Evolutionary conservation across 2,113 vertebrate genomes (phyloP), one percentile per base, ranked within the genome.

Genomic region (Engystomops pustulosus): DNA sequence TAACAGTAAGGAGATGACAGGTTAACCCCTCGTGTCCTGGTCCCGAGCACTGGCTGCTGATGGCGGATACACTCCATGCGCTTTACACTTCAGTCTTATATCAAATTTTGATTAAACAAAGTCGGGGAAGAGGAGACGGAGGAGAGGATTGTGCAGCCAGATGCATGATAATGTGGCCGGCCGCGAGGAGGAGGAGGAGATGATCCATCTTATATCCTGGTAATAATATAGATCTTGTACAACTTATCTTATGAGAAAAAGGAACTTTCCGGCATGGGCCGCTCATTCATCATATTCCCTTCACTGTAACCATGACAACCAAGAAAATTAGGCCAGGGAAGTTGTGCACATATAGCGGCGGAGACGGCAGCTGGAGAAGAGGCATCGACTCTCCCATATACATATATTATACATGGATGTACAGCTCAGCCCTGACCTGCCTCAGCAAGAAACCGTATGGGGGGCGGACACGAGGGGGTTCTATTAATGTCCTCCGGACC

Each of bases 151-250:
- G 55, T 30, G 44, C 44, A 34, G 44, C 20, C 20, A 23, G 25
- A 41, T 49, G 71, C 27, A 49, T 76, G 44, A 10, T 32, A 47
- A 49, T 34, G 81, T 32, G 9, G 70, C 71, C 17, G 18, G n/a
- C n/a, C n/a, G n/a, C n/a, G n/a, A n/a, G n/a, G n/a, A n/a, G 23
- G 70, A 20, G 17, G 68, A 75, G 49, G 81, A 27, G 38, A 84
- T 49, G 41, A 49, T 65, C 76, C 45, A 69, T 84, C 82, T 84
- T 69, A 10, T 69, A 62, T 78, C 53, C 14, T 30, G 30, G 74
- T 74, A 84, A 78, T 84, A 84, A 84, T 55, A 76, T 78, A 69
- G 25, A 78, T 84, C 82, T 78, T 84, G 82, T 74, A 84, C 30
- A 78, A 65, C 60, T 84, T 84, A 55, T 78, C 82, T 78, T 44